Conservation (phyloP, 1,140 invertebrate species). For the Gyrodactylus salaris region DNA sequence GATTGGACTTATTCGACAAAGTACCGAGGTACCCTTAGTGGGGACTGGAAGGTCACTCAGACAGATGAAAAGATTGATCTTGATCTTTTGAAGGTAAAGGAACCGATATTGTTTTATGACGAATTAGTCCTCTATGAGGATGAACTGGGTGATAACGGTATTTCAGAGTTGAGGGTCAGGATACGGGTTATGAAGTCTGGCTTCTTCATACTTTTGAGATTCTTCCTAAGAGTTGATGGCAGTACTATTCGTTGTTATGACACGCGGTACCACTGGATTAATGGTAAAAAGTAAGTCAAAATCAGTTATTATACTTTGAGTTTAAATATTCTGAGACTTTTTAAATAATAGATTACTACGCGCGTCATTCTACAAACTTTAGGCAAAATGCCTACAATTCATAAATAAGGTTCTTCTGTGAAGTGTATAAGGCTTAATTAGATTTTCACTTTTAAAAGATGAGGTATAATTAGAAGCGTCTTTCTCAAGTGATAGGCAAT, state of each 20-base stretch:
- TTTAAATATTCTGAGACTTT: background rate
- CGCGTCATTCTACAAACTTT: no score
- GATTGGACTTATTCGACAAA: slow-evolving; percentile 92
- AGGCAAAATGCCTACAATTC: no score
- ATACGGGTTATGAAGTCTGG: slow-evolving; percentile 1
- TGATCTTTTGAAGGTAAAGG: slow-evolving; percentile 49
- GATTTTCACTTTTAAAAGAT: no score
- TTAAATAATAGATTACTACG: no score
- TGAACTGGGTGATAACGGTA: slow-evolving; percentile 80
- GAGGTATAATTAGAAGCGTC: no score
- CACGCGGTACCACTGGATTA: background rate
- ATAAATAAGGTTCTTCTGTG: no score
- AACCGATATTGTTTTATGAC: slow-evolving; percentile 69
- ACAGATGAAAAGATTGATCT: slow-evolving; percentile 49
- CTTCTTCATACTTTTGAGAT: slow-evolving; percentile 1
- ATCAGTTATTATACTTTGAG: background rate
- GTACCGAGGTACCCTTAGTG: slow-evolving; percentile 46
- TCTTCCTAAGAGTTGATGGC: slow-evolving; percentile 4
- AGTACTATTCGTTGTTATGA: background rate
- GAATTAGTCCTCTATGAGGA: slow-evolving; percentile 80
- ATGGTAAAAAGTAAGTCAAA: background rate
- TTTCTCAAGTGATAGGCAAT: no score
- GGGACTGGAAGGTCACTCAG: slow-evolving; percentile 19
- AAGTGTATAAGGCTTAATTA: no score
- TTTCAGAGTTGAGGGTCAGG: background rate